These are phyloP conservation scores for Hedychridium roseum DNA, from an alignment of 2,888 invertebrate species.

Conservation along the genomic window DNA sequence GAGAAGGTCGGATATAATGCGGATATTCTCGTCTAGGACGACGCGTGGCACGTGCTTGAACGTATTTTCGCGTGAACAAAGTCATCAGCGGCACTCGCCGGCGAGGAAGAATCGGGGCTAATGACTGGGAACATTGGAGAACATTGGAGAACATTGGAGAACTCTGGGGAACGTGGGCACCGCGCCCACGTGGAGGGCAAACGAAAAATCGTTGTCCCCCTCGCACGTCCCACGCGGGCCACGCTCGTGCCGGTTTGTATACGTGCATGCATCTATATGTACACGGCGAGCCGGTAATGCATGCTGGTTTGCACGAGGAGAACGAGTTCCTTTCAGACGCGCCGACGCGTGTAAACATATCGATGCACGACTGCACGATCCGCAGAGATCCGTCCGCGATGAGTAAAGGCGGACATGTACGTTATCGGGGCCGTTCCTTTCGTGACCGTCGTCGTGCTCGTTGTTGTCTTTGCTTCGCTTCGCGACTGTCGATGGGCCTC, in stretches of 20 bases:
- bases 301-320: slow-evolving; percentile 40
- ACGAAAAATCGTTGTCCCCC: slow-evolving; percentile 3
- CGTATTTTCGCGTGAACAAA: too few species aligned
- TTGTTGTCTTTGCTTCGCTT: too few species aligned
- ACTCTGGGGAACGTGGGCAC: slow-evolving; percentile 15
- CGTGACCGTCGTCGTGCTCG: slow-evolving; percentile 11
- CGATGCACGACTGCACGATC: slow-evolving; percentile 7
- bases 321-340: slow-evolving; percentile 29
- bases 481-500: slow-evolving; percentile 6
- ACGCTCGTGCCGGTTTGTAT: slow-evolving; percentile 29
- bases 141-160: slow-evolving; percentile 22
- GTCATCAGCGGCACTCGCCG: slow-evolving; percentile 33
- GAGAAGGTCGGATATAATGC: too few species aligned
- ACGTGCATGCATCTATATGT: too few species aligned
- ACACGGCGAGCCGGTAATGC: slow-evolving; percentile 37
- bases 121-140: slow-evolving; percentile 4
- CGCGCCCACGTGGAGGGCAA: slow-evolving; percentile 37
- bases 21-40: too few species aligned
- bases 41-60: too few species aligned
- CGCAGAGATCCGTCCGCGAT: slow-evolving; percentile 8
- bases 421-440: slow-evolving; percentile 26
- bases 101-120: slow-evolving; percentile 8
- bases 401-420: slow-evolving; percentile 12
- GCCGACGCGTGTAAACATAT: slow-evolving; percentile 34
- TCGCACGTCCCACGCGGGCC: slow-evolving; percentile 35